phyloP scores from a whole-genome alignment of 64 coral and sea anemone species.

The Montipora capricornis region DNA sequence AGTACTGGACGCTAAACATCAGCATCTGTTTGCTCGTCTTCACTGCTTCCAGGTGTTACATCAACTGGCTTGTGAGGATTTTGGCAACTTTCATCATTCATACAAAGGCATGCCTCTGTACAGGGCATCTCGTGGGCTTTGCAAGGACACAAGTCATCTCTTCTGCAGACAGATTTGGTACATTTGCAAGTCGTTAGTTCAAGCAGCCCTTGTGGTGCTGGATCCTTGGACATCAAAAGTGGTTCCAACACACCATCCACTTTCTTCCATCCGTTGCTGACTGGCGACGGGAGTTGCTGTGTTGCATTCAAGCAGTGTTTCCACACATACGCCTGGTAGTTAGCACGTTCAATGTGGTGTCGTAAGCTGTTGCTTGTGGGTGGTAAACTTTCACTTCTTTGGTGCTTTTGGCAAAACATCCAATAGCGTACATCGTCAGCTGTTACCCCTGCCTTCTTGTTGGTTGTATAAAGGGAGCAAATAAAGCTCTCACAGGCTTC shows the following conservation, averaged over 20 bases:
- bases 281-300: constrained; percentile 21
- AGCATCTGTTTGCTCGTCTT: constrained; percentile 26
- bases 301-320: not conserved
- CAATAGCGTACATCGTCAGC: constrained; percentile 40
- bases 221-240: constrained; percentile 31
- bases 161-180: constrained; percentile 37
- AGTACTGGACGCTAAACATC: constrained; percentile 7
- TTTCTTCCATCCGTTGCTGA: constrained; percentile 29
- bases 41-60: constrained; percentile 14
- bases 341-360: constrained; percentile 32
- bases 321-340: constrained; percentile 49
- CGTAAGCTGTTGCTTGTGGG: constrained; percentile 27
- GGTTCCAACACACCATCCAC: constrained; percentile 12
- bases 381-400: constrained; percentile 2
- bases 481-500: too few species aligned
- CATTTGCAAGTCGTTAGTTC: constrained; percentile 52
- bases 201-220: constrained; percentile 40
- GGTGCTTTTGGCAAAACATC: constrained; percentile 38
- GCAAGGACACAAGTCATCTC: constrained; percentile 48
- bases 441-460: too few species aligned
- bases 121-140: constrained; percentile 57
- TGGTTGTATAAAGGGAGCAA: too few species aligned
- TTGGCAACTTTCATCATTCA: constrained; percentile 36
- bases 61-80: constrained; percentile 37
- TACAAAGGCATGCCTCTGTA: constrained; percentile 59